Percentiles rank a stretch among this genome's conserved stretches.
phyloP scores from a whole-genome alignment of 2,113 vertebrate genomes.

The Melanocharis versteri region DNA sequence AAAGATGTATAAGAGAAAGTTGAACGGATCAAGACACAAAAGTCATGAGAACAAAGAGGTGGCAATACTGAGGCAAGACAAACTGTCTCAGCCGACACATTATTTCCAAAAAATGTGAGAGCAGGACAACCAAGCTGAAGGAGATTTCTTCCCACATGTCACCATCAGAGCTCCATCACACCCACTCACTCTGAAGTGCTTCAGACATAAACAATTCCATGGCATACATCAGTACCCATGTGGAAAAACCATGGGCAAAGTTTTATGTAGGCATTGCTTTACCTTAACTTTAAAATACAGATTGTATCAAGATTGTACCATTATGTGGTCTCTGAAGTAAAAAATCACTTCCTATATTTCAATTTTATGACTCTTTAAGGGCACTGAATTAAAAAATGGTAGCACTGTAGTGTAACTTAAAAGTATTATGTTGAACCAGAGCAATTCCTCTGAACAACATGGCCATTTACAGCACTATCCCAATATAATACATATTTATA shows the following conservation, averaged over 20 bases:
- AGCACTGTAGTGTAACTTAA: not conserved
- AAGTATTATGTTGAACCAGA: not conserved
- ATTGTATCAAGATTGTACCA: not conserved
- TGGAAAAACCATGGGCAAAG: not conserved
- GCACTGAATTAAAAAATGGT: not conserved
- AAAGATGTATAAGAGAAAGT: not conserved
- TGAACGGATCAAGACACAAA: not conserved
- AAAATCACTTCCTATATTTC: not conserved
- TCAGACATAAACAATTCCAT: not conserved
- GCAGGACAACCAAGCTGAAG: not conserved
- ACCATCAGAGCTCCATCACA: not conserved
- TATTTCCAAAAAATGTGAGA: not conserved
- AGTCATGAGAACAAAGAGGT: not conserved
- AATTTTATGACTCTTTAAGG: conserved; percentile 3
- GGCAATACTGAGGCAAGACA: not conserved
- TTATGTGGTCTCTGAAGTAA: not conserved
- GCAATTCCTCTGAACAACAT: not conserved
- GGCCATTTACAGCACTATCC: not conserved
- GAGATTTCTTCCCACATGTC: not conserved
- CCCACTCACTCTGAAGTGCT: not conserved
- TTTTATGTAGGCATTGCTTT: not conserved
- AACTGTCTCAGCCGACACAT: not conserved
- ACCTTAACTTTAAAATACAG: not conserved
- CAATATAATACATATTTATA: not conserved
- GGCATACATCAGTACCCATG: not conserved